phyloP scores from a whole-genome alignment of 2,888 invertebrate genomes.

The Abrostola triplasia region DNA sequence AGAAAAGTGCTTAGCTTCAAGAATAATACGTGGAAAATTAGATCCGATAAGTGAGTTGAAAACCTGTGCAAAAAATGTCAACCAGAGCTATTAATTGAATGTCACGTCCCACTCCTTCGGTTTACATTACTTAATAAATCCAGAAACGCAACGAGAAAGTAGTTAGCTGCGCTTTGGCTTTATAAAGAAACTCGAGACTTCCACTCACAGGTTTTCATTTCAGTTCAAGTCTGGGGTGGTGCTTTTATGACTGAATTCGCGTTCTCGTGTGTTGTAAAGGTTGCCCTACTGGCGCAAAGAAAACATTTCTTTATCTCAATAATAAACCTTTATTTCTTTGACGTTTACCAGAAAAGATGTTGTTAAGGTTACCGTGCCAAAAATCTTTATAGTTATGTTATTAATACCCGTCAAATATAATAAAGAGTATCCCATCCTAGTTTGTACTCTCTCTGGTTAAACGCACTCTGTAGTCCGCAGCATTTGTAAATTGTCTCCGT shows the following conservation, averaged over 20 bases:
- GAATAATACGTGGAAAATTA: constrained; percentile 38
- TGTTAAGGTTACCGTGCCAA: not conserved
- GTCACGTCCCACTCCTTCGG: constrained; percentile 72
- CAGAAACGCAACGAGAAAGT: constrained; percentile 73
- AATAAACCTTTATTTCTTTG: constrained; percentile 54
- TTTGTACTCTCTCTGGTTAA: constrained; percentile 77
- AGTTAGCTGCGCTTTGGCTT: constrained; percentile 77
- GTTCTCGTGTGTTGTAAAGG: constrained; percentile 66
- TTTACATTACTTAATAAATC: constrained; percentile 81
- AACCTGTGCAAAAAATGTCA: constrained; percentile 69
- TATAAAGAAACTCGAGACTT: constrained; percentile 77
- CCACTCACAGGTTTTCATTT: constrained; percentile 76
- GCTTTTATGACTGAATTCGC: constrained; percentile 66
- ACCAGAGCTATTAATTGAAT: constrained; percentile 82
- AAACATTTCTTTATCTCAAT: constrained; percentile 60
- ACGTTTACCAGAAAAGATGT: constrained; percentile 12
- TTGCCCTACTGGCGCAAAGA: constrained; percentile 56
- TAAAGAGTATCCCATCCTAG: constrained; percentile 64
- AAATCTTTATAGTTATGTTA: not conserved
- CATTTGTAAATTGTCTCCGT: constrained; percentile 69
- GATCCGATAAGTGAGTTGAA: constrained; percentile 54
- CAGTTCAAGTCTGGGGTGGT: constrained; percentile 70
- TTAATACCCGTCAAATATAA: constrained; percentile 1
- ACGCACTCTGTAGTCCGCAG: constrained; percentile 79
- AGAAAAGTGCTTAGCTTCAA: constrained; percentile 29